Evolutionary conservation across 1,140 invertebrate genomes (phyloP).

Genomic region (Dryas iulia): DNA sequence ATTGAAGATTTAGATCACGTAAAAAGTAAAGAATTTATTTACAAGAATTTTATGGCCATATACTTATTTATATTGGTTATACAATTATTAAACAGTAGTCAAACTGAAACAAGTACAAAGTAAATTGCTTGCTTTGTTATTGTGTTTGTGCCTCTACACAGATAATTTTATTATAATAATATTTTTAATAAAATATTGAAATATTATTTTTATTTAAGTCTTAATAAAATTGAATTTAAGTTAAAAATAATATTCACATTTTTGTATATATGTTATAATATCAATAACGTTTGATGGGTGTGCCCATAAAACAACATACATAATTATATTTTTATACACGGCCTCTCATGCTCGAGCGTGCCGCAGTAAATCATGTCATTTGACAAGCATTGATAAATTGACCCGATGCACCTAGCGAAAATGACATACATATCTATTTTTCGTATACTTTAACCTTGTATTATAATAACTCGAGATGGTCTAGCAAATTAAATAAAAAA

Average conservation of each 20-base stretch:
- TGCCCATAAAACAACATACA: not conserved
- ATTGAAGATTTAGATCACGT: not conserved
- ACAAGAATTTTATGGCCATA: not conserved
- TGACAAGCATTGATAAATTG: constrained; percentile 52
- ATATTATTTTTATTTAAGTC: not conserved
- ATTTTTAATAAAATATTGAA: not conserved
- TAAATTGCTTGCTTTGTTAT: not conserved
- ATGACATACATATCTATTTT: constrained; percentile 29
- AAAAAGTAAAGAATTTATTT: not conserved
- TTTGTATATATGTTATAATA: not conserved
- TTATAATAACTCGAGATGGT: not conserved
- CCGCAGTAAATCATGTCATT: constrained; percentile 48
- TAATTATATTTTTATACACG: constrained; percentile 34
- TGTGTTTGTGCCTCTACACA: not conserved
- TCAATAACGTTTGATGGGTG: not conserved
- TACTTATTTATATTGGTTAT: too few species aligned
- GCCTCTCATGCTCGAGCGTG: constrained; percentile 26
- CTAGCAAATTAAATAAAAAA: not conserved
- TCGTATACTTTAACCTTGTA: constrained; percentile 12
- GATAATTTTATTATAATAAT: not conserved
- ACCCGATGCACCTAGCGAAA: constrained; percentile 42
- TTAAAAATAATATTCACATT: not conserved
- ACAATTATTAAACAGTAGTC: not conserved
- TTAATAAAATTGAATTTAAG: not conserved
- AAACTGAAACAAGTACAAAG: not conserved